Evolutionary conservation across 2,797 vertebrate genomes (phyloP).

Genomic region (Rallus crepitans): DNA sequence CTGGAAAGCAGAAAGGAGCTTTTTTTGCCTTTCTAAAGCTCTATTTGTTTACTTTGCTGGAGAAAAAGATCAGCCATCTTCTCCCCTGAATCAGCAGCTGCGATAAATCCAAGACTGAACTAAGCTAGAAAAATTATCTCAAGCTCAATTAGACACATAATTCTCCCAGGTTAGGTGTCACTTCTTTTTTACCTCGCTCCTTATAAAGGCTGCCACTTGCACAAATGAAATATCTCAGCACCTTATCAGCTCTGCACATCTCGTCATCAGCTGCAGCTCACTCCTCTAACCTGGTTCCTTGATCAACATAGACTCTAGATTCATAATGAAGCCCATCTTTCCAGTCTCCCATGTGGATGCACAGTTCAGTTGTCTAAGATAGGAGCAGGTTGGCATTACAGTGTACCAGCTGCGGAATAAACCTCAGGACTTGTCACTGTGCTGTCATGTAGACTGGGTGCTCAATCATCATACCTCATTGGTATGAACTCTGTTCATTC

Average conservation of each 20-base stretch:
- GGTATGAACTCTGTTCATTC: neutral
- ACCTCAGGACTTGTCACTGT: neutral
- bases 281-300: neutral
- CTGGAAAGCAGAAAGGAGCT: neutral
- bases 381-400: neutral
- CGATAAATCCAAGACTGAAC: neutral
- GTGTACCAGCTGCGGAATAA: neutral
- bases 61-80: conserved; percentile 49
- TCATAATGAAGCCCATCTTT: neutral
- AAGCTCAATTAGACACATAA: neutral
- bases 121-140: neutral
- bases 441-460: neutral
- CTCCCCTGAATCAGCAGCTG: conserved; percentile 48
- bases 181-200: neutral
- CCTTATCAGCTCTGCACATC: neutral
- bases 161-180: neutral
- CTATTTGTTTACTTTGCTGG: conserved; percentile 57
- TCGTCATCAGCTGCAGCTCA: neutral
- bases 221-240: neutral
- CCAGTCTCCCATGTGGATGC: neutral
- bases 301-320: neutral
- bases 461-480: neutral
- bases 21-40: neutral
- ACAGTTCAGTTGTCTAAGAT: neutral
- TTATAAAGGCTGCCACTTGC: neutral